Evolutionary conservation across 2,113 vertebrate genomes (phyloP).

Genomic region (Cynocephalus volans): DNA sequence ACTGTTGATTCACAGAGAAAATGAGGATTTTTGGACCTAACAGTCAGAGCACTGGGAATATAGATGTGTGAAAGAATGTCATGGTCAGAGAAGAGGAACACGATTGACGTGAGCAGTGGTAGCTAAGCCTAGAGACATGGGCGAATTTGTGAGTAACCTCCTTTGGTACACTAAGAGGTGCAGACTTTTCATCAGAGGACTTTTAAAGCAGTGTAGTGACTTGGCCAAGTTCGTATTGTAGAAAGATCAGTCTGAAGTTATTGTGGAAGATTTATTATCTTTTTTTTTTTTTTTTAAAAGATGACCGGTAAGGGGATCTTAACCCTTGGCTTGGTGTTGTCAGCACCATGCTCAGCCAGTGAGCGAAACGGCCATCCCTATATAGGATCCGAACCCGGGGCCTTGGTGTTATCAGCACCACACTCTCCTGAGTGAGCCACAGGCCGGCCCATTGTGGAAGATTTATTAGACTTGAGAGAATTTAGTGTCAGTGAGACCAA

Average conservation of each 20-base stretch:
- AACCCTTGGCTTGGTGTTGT: too few relatives aligned
- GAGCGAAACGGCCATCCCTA: too few relatives aligned
- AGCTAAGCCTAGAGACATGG: not conserved
- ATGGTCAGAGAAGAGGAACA: not conserved
- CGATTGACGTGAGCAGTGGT: not conserved
- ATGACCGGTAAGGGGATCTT: too few relatives aligned
- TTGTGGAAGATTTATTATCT: constrained; percentile 16
- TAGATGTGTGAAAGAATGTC: not conserved
- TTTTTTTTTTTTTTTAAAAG: too few relatives aligned
- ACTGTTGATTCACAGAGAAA: not conserved
- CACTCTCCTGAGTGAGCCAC: too few relatives aligned
- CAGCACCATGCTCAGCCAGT: too few relatives aligned
- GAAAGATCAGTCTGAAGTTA: not conserved
- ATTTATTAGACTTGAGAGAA: constrained; percentile 52
- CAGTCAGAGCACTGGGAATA: not conserved
- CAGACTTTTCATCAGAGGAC: not conserved
- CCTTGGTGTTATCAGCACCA: too few relatives aligned
- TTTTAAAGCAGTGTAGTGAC: not conserved
- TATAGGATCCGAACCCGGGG: too few relatives aligned
- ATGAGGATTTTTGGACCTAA: not conserved
- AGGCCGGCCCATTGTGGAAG: not conserved
- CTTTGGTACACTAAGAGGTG: not conserved
- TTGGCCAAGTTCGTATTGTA: not conserved
- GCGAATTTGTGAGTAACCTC: not conserved
- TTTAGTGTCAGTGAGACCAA: not conserved